Evolutionary conservation across 2,888 invertebrate genomes (phyloP), one percentile per base, ranked within the genome.

Genomic region (Agrotis exclamationis): DNA sequence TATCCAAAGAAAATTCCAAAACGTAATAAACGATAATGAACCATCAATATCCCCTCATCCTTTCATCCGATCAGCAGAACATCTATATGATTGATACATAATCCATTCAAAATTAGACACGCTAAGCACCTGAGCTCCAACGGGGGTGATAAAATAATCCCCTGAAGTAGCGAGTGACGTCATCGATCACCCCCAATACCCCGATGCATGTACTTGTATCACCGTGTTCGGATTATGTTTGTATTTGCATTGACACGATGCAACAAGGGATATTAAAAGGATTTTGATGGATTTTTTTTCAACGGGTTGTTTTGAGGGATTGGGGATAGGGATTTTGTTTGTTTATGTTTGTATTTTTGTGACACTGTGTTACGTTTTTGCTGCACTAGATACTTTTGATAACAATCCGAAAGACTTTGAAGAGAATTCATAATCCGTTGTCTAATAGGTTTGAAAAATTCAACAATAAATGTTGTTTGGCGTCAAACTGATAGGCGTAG

Each of bases 81-180:
- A 71, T 64, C 53, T 62, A 57, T 68, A 63, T 70, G 82, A 80
- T 74, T 78, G 79, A 82, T 67, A 76, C 69, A 54, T 83, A 85
- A 85, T 85, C 76, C 83, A 72, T 79, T 85, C 64, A 74, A 82
- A 83, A 85, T 80, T 76, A 85, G 74, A 79, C 66, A 47, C 28
- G 58, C 59, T 75, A 67, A 83, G 70, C 84, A 82, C 82, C 81
- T 80, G 81, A 76, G 64, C 77, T 51, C 64, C 66, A 70, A 70
- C 53, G 54, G n/a, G 70, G 69, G 58, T 72, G 83, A 76, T 85
- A 72, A 83, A 80, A 81, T 84, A 85, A 81, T 83, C 84, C 76
- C 59, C 39, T 28, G 64, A 66, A 70, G 58, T 56, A 68, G 47
- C 63, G 44, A 44, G 63, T 68, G 66, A 85, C 76, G 64, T 79